Evolutionary conservation across 2,113 vertebrate genomes (phyloP).

Genomic region (Sclerurus mexicanus): DNA sequence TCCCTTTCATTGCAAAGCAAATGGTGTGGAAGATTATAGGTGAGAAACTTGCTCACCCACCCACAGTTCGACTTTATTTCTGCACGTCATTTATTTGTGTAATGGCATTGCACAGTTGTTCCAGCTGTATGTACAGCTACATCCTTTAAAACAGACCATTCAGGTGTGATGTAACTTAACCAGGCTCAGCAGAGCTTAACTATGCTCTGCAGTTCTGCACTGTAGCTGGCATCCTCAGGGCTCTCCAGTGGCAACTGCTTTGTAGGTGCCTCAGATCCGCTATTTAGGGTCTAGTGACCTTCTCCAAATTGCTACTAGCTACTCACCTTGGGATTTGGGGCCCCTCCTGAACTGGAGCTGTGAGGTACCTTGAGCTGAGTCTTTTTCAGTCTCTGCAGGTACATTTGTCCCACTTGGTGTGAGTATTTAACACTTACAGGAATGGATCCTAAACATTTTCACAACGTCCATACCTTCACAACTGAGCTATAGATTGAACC

Average conservation of each 20-base stretch:
- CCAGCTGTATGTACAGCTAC: background rate
- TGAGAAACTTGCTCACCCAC: background rate
- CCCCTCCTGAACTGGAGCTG: background rate
- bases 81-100: background rate
- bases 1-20: slow-evolving; percentile 1
- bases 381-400: background rate
- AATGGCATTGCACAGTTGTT: background rate
- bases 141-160: background rate
- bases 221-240: background rate
- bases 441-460: background rate
- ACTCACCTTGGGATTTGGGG: background rate
- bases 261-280: background rate
- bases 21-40: background rate
- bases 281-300: background rate
- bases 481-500: background rate
- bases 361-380: background rate
- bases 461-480: background rate
- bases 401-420: background rate
- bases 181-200: background rate
- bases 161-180: background rate
- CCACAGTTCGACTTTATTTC: background rate
- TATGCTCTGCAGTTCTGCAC: background rate
- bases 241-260: background rate
- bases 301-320: background rate
- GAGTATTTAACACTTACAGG: background rate